Base-by-base conservation (phyloP, 2,797 vertebrate genomes). In the Anolis apletophallus region DNA sequence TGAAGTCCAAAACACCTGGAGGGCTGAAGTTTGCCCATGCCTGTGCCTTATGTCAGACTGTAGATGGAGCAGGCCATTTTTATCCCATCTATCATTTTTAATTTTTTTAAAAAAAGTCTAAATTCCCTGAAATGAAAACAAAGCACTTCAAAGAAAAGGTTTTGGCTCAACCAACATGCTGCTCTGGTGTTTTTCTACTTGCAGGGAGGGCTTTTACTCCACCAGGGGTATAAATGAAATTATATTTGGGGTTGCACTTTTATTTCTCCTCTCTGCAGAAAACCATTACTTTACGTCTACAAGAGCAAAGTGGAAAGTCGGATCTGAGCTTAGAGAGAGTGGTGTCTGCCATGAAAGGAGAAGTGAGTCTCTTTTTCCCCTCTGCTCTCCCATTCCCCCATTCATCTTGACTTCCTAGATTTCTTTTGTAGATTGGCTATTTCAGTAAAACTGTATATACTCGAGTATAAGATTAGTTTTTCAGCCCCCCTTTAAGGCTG, bases 241-340 rank as follows among this genome's bases (percentile, higher is more conserved):
- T 23, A 83, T 61, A 83, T 76, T 68, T n/a, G 26, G 32, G 11
- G 8, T 54, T 79, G 3, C 29, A 17, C 6, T 36, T 83, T 64
- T 78, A 13, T 76, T 78, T 11, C 6, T 21, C 71, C 54, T 73
- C 46, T 61, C 73, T n/a, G 13, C 68, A 87, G 86, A 87, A 83
- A 59, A 87, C 81, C 14, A 83, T 87, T 14, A 55, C 86, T 26
- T 23, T 83, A 2, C 57, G 11, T 34, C 71, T 87, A 26, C 68
- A 61, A 87, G 46, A 79, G 17, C 68, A 72, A 32, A 46, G 79
- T 3, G 75, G 67, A 21, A 61, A 34, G 10, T 73, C 19, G 1
- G 86, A 87, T 5, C 61, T 87, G n/a, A 83, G 74, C n/a, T 13
- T 87, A 0, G 55, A 87, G 26, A 83, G 81, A 83, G 40, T 83